Conservation (phyloP, 92 coral and sea anemone species). For the Virgularia gustaviana region DNA sequence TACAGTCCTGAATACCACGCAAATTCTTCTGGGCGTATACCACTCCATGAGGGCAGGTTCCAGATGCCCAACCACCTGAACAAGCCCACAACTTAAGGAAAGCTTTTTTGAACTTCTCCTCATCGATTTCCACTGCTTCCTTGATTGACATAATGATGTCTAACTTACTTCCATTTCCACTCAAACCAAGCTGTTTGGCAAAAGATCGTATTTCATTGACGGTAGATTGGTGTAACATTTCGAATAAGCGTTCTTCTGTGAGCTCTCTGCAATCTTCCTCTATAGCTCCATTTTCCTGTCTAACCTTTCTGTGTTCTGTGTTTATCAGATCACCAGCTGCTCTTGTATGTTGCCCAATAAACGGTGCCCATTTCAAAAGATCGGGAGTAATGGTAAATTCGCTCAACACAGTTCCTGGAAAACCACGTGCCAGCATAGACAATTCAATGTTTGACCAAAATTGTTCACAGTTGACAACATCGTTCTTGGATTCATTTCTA, state of each 20-base stretch:
- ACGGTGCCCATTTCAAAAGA: slow-evolving; percentile 55
- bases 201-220: slow-evolving; percentile 38
- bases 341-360: slow-evolving; percentile 41
- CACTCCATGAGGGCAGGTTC: slow-evolving; percentile 55
- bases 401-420: slow-evolving; percentile 13
- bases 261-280: slow-evolving; percentile 49
- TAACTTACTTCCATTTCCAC: slow-evolving; percentile 44
- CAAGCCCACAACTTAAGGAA: slow-evolving; percentile 56
- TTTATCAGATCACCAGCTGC: slow-evolving; percentile 32
- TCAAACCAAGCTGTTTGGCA: slow-evolving; percentile 37
- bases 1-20: too few relatives aligned
- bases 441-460: slow-evolving; percentile 42
- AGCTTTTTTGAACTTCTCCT: slow-evolving; percentile 53
- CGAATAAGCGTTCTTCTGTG: slow-evolving; percentile 54
- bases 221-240: slow-evolving; percentile 39
- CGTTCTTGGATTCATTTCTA: neutral
- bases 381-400: slow-evolving; percentile 33
- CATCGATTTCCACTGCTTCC: slow-evolving; percentile 39
- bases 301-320: slow-evolving; percentile 52
- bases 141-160: slow-evolving; percentile 42
- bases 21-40: slow-evolving; percentile 53
- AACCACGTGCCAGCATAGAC: slow-evolving; percentile 41
- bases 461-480: neutral
- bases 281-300: slow-evolving; percentile 30
- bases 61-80: slow-evolving; percentile 69